Conservation (phyloP, 2,797 vertebrate genomes). For the Podarcis siculus region DNA sequence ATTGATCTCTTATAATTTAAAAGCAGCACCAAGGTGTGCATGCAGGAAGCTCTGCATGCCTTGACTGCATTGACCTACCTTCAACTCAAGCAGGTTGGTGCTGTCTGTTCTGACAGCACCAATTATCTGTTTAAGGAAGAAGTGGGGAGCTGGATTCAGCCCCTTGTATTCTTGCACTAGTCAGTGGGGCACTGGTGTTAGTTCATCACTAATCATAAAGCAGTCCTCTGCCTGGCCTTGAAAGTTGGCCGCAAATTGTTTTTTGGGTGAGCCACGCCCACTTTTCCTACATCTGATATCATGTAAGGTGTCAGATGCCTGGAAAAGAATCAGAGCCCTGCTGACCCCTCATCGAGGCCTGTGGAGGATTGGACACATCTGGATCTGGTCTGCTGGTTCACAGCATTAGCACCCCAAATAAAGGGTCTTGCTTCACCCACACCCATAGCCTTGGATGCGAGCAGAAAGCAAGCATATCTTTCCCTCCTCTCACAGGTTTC, state of each 20-base stretch:
- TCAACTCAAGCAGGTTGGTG: background rate
- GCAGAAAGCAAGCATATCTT: background rate
- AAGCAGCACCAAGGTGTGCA: background rate
- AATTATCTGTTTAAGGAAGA: background rate
- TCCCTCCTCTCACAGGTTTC: background rate
- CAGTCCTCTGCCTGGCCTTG: background rate
- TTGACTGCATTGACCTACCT: too few species aligned
- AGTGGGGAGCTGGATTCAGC: background rate
- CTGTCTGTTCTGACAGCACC: background rate
- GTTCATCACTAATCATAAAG: background rate
- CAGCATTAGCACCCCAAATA: too few species aligned
- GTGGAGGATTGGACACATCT: too few species aligned
- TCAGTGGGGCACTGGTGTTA: background rate
- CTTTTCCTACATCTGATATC: too few species aligned
- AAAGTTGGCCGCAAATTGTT: too few species aligned
- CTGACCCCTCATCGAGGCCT: too few species aligned
- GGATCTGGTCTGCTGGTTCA: too few species aligned
- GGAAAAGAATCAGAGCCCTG: too few species aligned
- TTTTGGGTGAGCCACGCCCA: too few species aligned
- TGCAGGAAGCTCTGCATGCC: too few species aligned
- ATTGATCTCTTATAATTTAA: conserved; percentile 10
- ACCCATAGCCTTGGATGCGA: background rate
- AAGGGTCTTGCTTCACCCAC: too few species aligned
- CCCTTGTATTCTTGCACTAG: background rate
- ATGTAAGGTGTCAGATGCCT: too few species aligned